A percentile compares a stretch with the other conserved stretches of the same genome.
These are phyloP conservation scores for Tetramorium alpestre DNA, from an alignment of 1,140 invertebrate genomes.

Conservation along the genomic window DNA sequence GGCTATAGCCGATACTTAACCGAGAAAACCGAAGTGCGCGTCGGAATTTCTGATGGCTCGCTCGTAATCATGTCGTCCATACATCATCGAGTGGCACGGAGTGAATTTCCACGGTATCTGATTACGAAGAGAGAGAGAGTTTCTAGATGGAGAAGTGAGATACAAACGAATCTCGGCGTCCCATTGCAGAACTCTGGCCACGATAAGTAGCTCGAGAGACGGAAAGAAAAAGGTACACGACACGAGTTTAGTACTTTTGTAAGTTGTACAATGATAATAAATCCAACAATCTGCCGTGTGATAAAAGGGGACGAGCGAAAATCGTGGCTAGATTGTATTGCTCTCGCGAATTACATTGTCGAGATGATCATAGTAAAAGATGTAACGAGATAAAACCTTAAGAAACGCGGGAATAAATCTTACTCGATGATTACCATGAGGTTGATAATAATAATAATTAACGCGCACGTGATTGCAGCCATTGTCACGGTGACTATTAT, in stretches of 20 bases:
- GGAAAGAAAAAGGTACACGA: background rate
- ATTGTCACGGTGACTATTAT: slow-evolving; percentile 1
- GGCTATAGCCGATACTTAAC: slow-evolving; percentile 51
- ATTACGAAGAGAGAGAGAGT: slow-evolving; percentile 13
- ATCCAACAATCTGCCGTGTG: background rate
- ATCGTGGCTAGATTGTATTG: background rate
- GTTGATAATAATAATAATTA: slow-evolving; percentile 49
- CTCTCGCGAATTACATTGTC: slow-evolving; percentile 24
- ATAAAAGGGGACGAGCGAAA: background rate
- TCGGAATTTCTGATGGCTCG: slow-evolving; percentile 37
- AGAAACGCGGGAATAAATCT: slow-evolving; percentile 20
- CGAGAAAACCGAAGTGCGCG: slow-evolving; percentile 46
- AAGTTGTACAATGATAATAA: background rate
- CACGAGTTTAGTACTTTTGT: background rate
- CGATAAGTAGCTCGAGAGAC: background rate
- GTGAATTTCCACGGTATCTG: slow-evolving; percentile 18
- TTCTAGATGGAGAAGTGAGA: background rate
- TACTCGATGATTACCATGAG: background rate
- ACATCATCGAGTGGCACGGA: background rate
- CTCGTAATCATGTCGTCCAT: slow-evolving; percentile 21
- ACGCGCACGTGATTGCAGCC: slow-evolving; percentile 33
- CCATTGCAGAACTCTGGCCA: background rate
- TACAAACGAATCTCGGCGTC: background rate
- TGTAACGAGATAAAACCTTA: slow-evolving; percentile 25
- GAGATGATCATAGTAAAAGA: background rate